Evolutionary conservation across 1,140 invertebrate species (phyloP), one percentile per base, ranked within the genome.

Genomic region (Diabrotica undecimpunctata): DNA sequence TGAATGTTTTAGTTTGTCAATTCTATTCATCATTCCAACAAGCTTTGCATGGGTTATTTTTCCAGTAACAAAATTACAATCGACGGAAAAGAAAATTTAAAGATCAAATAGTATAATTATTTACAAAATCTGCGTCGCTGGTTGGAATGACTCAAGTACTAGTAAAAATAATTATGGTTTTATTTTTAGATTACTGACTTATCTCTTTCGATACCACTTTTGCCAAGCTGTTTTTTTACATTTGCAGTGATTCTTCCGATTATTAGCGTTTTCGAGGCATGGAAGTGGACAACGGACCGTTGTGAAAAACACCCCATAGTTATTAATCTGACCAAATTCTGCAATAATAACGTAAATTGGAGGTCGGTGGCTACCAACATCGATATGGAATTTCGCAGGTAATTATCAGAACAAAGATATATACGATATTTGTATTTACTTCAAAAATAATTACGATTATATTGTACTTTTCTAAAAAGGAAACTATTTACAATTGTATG

Each of bases 261-360:
- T 35, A 70, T 79, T 35, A 73, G 74, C 4, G 62, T 82, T 37
- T 77, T 72, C 13, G 77, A 78, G 69, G 79, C 90, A 13, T 73
- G 84, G 10, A 81, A 78, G 54, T 95, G 92, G 91, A 87, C 83
- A 56, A 80, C 82, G 54, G 79, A 88, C 56, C 82, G 88, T 57
- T 94, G 87, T 84, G 75, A 78, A 0, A 82, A 85, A 7, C 93
- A 96, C 83, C 93, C 93, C 0, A 88, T 94, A 13, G 85, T 85
- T 7, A 81, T 83, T 72, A 83, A 85, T 54, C 79, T 96, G 3
- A 65, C 79, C 14, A 80, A 85, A 66, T 92, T 91, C 74, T 83
- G 84, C 25, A 84, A 85, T 64, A 78, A 80, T 35, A 84, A 84
- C 39, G 80, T 79, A 10, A 82, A 82, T 56, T 94, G 91, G 87